phyloP scores from a whole-genome alignment of 2,113 vertebrate genomes.

The Chamaea fasciata region DNA sequence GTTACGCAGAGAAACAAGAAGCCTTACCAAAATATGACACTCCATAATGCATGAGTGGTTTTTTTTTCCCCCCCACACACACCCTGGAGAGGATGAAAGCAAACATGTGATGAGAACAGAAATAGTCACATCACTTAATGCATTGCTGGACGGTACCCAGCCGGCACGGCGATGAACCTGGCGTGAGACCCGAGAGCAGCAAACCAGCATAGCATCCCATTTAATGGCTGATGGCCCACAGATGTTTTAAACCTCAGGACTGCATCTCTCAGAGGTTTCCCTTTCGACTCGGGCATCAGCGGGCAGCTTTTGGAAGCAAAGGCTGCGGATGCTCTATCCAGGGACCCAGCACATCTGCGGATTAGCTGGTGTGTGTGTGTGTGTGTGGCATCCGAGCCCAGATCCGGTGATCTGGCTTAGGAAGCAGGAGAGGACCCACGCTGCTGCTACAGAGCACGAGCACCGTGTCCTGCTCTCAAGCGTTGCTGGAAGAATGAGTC shows the following conservation, averaged over 20 bases:
- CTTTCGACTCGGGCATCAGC: neutral
- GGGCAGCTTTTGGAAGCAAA: neutral
- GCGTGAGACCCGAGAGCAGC: slow-evolving; percentile 23
- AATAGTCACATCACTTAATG: slow-evolving; percentile 63
- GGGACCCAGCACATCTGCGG: neutral
- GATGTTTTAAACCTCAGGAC: slow-evolving; percentile 21
- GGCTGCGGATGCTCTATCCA: neutral
- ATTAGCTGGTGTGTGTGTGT: neutral
- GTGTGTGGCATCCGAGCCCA: neutral
- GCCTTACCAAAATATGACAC: slow-evolving; percentile 3
- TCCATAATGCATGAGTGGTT: neutral
- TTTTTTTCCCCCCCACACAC: neutral
- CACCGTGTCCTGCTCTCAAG: neutral
- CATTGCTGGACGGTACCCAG: slow-evolving; percentile 57
- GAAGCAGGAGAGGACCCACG: neutral
- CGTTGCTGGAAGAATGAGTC: slow-evolving; percentile 20
- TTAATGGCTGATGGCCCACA: slow-evolving; percentile 61
- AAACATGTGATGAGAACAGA: slow-evolving; percentile 61
- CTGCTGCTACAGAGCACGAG: neutral
- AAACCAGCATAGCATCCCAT: slow-evolving; percentile 29
- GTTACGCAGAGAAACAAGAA: neutral
- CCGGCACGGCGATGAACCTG: slow-evolving; percentile 45
- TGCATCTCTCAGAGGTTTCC: slow-evolving; percentile 34
- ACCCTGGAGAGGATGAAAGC: slow-evolving; percentile 45
- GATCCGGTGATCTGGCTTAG: neutral